These are phyloP conservation scores for Disparrhopalites patrizii DNA, from an alignment of 2,888 invertebrate species.

Conservation along the genomic window DNA sequence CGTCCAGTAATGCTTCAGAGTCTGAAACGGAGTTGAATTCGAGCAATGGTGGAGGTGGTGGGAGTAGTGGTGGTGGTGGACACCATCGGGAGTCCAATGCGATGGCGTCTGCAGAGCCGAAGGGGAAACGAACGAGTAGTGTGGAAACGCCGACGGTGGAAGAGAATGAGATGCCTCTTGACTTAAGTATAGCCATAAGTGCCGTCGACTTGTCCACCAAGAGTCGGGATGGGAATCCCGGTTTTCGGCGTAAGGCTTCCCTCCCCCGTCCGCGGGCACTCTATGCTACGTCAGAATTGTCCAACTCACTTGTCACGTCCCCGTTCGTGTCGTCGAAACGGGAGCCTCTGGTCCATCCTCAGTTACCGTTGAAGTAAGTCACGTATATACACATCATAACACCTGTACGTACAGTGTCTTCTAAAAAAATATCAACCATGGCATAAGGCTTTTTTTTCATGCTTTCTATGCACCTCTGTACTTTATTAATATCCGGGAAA, in stretches of 20 bases:
- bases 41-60: constrained; percentile 51
- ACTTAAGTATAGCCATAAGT: constrained; percentile 72
- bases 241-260: constrained; percentile 31
- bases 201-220: constrained; percentile 64
- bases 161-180: constrained; percentile 58
- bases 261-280: constrained; percentile 29
- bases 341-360: constrained; percentile 35
- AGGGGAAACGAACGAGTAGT: constrained; percentile 5
- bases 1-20: constrained; percentile 50
- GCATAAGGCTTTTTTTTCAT: too few species aligned
- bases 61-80: not conserved
- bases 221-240: constrained; percentile 29
- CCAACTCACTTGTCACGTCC: constrained; percentile 31
- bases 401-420: too few species aligned
- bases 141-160: constrained; percentile 5
- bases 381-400: too few species aligned
- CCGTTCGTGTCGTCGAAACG: constrained; percentile 34
- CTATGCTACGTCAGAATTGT: constrained; percentile 25
- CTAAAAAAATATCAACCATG: too few species aligned
- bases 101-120: constrained; percentile 14
- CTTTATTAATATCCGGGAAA: too few species aligned
- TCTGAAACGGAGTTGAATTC: constrained; percentile 50
- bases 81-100: not conserved
- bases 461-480: too few species aligned
- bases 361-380: constrained; percentile 31